phyloP scores from a whole-genome alignment of 2,888 invertebrate species.

The Polymixis flavicincta region DNA sequence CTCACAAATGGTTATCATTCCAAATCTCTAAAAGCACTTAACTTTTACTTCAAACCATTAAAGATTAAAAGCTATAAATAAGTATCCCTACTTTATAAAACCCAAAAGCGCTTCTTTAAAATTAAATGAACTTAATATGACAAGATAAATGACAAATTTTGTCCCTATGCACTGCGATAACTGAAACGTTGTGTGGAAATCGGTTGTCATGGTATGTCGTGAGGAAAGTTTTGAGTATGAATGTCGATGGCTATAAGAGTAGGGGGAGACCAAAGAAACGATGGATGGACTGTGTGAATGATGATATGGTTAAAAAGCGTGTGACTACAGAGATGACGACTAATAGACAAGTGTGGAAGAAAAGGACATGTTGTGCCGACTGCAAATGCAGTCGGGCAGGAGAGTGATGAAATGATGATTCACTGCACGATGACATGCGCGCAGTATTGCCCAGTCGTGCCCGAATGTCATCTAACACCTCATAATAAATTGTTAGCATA shows the following conservation, averaged over 20 bases:
- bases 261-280: too few relatives aligned
- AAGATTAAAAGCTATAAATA: conserved; percentile 39
- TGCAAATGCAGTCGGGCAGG: too few relatives aligned
- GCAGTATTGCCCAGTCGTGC: neutral
- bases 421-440: neutral
- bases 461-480: neutral
- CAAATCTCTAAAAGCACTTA: conserved; percentile 14
- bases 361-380: too few relatives aligned
- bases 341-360: too few relatives aligned
- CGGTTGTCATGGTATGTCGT: too few relatives aligned
- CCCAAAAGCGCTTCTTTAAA: conserved; percentile 31
- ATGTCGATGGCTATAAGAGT: too few relatives aligned
- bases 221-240: too few relatives aligned
- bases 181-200: too few relatives aligned
- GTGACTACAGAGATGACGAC: too few relatives aligned
- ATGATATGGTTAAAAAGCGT: too few relatives aligned
- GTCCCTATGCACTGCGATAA: conserved; percentile 24
- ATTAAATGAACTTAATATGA: conserved; percentile 47
- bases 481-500: neutral
- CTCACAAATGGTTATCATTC: conserved; percentile 1
- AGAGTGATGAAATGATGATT: too few relatives aligned
- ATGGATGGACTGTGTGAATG: too few relatives aligned
- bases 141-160: conserved; percentile 41
- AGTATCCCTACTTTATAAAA: conserved; percentile 29
- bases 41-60: conserved; percentile 19